Base-by-base conservation (phyloP, 2,888 invertebrate species). In the Nymphalis urticae region DNA sequence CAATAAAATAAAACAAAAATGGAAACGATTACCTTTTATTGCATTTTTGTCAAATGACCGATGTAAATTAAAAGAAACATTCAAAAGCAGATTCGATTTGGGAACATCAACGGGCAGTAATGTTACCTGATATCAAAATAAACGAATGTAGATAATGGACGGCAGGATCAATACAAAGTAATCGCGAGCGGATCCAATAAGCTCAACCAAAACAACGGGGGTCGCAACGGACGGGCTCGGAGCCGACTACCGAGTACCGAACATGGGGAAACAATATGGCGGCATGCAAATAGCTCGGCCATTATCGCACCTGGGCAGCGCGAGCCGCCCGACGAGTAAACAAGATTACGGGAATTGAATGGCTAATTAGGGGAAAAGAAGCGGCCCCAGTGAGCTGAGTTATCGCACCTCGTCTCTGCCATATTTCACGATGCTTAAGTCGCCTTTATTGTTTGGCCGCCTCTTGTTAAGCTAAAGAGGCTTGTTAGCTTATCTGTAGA, bases 281-380 rank as follows among this genome's bases (percentile, higher is more conserved):
- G 90, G 92, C 92, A 92, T 92, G 92, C 92, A 92, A 92, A 92
- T 92, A 91, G 88, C 90, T 84, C 87, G 86, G 88, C 92, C 90
- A 92, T 92, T 92, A 92, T 92, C 92, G 90, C 92, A 92, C 92
- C 92, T 92, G 92, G 90, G 86, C 90, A 89, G 90, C 86, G 82
- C 81, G 83, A 82, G 84, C 84, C 83, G 81, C 82, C 84, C 88
- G 85, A 82, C 90, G 88, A 89, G 91, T 90, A 90, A 92, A 92
- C 92, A 92, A 92, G 90, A 92, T 91, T 92, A 92, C 92, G 92
- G 88, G 91, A 90, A 92, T 90, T 89, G 92, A 92, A 92, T 92
- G 89, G 88, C 92, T 92, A 92, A 92, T 92, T 91, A 92, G 90
- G 86, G 89, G 85, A 92, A 92, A 92, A 92, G 89, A 91, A 90